Conservation (phyloP, 2,888 invertebrate species). For the Lasioglossum leucozonium region DNA sequence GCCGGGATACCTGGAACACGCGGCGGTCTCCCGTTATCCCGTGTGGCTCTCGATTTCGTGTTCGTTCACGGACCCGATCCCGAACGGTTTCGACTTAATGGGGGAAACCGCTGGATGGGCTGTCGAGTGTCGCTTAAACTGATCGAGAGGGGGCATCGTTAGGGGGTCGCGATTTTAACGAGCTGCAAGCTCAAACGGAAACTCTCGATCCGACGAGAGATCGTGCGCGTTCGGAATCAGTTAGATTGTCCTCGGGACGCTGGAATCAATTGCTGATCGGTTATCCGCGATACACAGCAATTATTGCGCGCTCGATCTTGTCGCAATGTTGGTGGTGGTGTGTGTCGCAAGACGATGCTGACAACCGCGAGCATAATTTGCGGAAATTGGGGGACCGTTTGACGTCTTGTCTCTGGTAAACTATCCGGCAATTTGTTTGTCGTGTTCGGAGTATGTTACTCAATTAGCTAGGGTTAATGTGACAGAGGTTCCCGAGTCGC, state of each 20-base stretch:
- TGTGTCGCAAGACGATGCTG: not conserved
- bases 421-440: not conserved
- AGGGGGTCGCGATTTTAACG: constrained; percentile 1
- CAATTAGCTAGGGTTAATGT: not conserved
- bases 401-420: not conserved
- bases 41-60: not conserved
- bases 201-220: not conserved
- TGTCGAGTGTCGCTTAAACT: constrained; percentile 16
- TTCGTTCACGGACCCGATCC: not conserved
- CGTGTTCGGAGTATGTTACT: not conserved
- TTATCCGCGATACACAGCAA: not conserved
- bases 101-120: not conserved
- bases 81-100: not conserved
- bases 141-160: not conserved
- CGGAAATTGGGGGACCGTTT: not conserved
- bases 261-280: not conserved
- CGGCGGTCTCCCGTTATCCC: not conserved
- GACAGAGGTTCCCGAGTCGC: too few relatives aligned
- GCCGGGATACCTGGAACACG: constrained; percentile 92
- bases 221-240: not conserved
- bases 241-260: not conserved
- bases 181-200: not conserved
- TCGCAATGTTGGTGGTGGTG: not conserved
- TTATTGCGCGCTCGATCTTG: not conserved
- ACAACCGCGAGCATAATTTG: not conserved